Evolutionary conservation across 1,140 invertebrate genomes (phyloP).

Genomic region (Spodoptera litura): DNA sequence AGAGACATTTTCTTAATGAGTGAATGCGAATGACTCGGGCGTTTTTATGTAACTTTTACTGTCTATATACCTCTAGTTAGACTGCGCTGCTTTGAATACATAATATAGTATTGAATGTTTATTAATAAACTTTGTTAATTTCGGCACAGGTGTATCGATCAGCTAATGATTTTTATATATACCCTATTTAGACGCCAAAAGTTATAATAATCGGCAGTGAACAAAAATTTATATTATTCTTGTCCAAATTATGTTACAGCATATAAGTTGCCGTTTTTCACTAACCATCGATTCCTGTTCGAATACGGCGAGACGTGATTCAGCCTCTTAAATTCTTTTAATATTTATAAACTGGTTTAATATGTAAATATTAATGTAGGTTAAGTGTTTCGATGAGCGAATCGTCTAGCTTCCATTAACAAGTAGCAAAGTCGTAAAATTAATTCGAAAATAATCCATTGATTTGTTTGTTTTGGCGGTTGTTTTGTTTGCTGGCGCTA

Average conservation of each 20-base stretch:
- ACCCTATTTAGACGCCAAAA: too few relatives aligned
- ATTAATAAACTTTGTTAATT: too few relatives aligned
- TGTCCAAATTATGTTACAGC: too few relatives aligned
- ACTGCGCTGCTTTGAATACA: neutral
- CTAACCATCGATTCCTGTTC: too few relatives aligned
- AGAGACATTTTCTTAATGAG: conserved; percentile 45
- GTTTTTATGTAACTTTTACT: conserved; percentile 8
- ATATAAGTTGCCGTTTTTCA: too few relatives aligned
- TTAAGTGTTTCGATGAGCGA: neutral
- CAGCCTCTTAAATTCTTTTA: neutral
- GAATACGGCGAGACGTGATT: neutral
- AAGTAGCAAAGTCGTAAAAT: neutral
- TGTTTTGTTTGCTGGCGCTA: conserved; percentile 69
- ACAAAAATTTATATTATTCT: too few relatives aligned
- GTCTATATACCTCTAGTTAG: conserved; percentile 28
- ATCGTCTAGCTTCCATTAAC: conserved; percentile 18
- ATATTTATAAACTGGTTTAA: conserved; percentile 5
- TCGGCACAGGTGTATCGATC: too few relatives aligned
- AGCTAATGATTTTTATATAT: too few relatives aligned
- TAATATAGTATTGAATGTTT: too few relatives aligned
- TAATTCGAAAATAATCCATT: conserved; percentile 4
- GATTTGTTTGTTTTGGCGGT: conserved; percentile 40
- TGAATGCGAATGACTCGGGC: conserved; percentile 24
- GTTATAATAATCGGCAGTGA: too few relatives aligned
- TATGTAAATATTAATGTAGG: neutral